phyloP scores from a whole-genome alignment of 1,140 invertebrate species.

The Camponotus vicinus region DNA sequence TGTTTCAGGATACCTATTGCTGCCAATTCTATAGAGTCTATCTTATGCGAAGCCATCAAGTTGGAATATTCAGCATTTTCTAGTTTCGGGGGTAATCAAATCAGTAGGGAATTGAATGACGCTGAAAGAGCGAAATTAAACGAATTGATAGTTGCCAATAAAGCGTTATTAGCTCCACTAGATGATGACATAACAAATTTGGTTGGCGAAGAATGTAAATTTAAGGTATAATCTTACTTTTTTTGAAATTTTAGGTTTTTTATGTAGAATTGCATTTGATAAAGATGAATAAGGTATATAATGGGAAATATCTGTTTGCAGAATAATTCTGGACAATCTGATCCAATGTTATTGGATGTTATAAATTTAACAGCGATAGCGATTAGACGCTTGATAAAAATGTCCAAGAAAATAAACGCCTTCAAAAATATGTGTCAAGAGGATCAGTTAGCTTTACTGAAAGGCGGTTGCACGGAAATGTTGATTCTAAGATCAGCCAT shows the following conservation, averaged over 20 bases:
- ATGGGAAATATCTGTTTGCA: conserved; percentile 45
- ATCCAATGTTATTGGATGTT: conserved; percentile 92
- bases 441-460: conserved; percentile 95
- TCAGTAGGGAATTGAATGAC: conserved; percentile 92
- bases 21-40: conserved; percentile 91
- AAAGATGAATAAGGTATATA: background rate
- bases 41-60: conserved; percentile 93
- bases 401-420: conserved; percentile 95
- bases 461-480: conserved; percentile 96
- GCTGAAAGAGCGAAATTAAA: conserved; percentile 93
- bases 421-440: conserved; percentile 97
- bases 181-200: conserved; percentile 92
- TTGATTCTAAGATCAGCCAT: conserved; percentile 96
- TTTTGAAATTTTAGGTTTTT: background rate
- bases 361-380: conserved; percentile 97
- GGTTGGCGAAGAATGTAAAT: conserved; percentile 87
- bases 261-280: background rate
- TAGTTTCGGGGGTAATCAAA: conserved; percentile 87
- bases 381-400: conserved; percentile 95
- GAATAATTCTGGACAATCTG: conserved; percentile 87
- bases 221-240: conserved; percentile 85
- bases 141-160: conserved; percentile 94
- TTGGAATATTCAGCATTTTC: conserved; percentile 92
- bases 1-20: conserved; percentile 82
- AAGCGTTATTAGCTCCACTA: conserved; percentile 92